phyloP scores from a whole-genome alignment of 2,113 vertebrate species.

The Pachyramphus minor region DNA sequence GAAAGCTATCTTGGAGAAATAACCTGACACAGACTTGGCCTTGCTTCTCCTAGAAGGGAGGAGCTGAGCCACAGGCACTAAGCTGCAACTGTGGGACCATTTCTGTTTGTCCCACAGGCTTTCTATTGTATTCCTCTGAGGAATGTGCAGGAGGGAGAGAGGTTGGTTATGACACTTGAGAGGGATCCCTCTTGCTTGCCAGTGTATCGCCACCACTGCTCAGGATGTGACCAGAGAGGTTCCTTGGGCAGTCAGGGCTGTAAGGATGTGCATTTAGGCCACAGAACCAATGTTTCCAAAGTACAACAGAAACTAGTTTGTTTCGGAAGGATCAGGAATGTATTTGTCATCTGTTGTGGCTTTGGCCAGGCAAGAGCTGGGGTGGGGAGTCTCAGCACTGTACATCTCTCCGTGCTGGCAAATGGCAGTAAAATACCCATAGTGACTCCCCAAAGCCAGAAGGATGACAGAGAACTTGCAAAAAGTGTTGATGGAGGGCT shows the following conservation, averaged over 20 bases:
- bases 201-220: background rate
- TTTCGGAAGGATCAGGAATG: background rate
- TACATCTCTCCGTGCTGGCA: background rate
- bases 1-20: background rate
- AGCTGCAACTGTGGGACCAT: background rate
- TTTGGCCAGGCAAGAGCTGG: background rate
- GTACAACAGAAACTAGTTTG: background rate
- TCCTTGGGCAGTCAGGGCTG: background rate
- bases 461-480: background rate
- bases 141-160: background rate
- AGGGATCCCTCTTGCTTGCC: background rate
- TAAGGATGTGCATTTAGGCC: background rate
- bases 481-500: background rate
- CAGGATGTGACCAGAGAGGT: background rate
- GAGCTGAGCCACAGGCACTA: background rate
- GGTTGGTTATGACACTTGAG: background rate
- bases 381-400: background rate
- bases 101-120: background rate
- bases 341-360: background rate
- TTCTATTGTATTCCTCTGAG: background rate
- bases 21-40: background rate
- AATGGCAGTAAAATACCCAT: background rate
- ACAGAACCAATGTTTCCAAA: background rate
- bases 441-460: background rate
- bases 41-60: background rate